Percentiles rank a stretch among this genome's conserved stretches.
Conservation (phyloP, 2,888 invertebrate genomes). For the Thumatha senex region DNA sequence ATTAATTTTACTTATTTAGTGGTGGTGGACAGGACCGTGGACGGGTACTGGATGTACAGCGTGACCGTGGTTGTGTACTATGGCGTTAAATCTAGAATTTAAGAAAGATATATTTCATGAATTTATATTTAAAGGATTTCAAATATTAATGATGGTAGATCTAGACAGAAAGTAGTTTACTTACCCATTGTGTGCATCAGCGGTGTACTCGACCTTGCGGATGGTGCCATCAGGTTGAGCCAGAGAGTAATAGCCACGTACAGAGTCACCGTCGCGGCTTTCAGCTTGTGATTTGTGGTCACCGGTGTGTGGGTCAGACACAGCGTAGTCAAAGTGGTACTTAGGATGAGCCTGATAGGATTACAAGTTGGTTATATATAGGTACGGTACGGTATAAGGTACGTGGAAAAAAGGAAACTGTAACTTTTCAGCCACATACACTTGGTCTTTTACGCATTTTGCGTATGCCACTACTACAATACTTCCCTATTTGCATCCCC, state of each 20-base stretch:
- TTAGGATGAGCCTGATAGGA: conserved; percentile 61
- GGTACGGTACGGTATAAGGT: too few species aligned
- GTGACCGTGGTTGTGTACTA: conserved; percentile 70
- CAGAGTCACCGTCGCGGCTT: conserved; percentile 78
- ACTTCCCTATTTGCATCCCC: too few species aligned
- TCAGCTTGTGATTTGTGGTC: conserved; percentile 83
- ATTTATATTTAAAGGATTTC: too few species aligned
- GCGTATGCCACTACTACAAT: too few species aligned
- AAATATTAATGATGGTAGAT: neutral
- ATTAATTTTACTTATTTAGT: conserved; percentile 22
- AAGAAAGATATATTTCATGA: neutral
- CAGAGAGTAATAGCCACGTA: conserved; percentile 82
- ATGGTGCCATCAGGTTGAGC: conserved; percentile 80
- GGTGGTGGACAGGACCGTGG: conserved; percentile 47
- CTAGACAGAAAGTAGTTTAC: neutral
- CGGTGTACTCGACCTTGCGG: conserved; percentile 77
- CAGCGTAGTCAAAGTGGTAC: conserved; percentile 79
- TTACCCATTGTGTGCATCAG: conserved; percentile 54
- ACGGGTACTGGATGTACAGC: conserved; percentile 54
- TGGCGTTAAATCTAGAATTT: conserved; percentile 70
- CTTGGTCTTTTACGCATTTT: too few species aligned
- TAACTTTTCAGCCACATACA: too few species aligned
- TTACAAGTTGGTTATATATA: neutral
- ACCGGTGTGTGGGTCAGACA: conserved; percentile 80
- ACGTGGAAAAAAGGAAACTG: too few species aligned